These are phyloP conservation scores for Fregetta grallaria DNA, from an alignment of 2,113 vertebrate species.

Conservation along the genomic window DNA sequence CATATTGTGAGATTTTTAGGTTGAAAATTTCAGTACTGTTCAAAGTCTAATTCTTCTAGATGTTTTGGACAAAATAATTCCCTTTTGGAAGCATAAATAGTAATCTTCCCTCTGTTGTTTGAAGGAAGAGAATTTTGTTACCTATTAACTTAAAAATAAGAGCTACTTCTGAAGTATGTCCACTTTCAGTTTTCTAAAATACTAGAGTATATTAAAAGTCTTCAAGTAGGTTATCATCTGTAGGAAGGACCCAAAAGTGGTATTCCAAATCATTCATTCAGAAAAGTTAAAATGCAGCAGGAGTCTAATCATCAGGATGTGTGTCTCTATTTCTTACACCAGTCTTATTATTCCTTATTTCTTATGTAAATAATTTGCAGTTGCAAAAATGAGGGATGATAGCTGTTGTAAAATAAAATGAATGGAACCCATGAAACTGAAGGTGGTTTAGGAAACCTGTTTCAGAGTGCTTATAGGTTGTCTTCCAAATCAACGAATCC, in stretches of 20 bases:
- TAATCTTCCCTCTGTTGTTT: neutral
- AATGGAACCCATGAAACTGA: neutral
- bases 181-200: neutral
- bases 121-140: neutral
- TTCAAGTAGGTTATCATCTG: neutral
- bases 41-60: neutral
- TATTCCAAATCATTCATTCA: neutral
- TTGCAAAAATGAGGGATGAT: neutral
- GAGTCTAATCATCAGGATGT: neutral
- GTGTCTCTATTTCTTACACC: neutral
- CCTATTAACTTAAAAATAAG: neutral
- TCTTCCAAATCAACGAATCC: neutral
- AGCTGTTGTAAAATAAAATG: neutral
- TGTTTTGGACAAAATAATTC: neutral
- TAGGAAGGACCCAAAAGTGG: neutral
- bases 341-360: neutral
- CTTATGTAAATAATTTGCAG: neutral
- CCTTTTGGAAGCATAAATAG: neutral
- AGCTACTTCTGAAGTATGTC: neutral
- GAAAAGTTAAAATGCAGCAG: neutral
- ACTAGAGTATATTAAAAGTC: neutral
- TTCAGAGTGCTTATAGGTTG: neutral
- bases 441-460: neutral
- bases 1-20: neutral
- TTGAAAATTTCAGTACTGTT: neutral